These are phyloP conservation scores for Scatophagus argus DNA, from an alignment of 2,113 vertebrate species.

Conservation along the genomic window DNA sequence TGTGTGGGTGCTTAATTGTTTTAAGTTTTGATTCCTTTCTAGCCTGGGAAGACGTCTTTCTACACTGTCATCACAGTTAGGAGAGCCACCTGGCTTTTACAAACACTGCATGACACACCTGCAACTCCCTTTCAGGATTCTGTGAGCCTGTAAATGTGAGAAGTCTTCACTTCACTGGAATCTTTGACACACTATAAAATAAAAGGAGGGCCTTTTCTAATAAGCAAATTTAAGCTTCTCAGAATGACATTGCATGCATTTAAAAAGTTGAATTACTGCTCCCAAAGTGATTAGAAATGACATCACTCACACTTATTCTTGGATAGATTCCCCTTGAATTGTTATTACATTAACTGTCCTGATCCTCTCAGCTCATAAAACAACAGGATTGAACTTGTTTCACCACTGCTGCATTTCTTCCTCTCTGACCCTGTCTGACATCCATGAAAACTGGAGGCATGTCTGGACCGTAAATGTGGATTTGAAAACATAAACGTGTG, in stretches of 20 bases:
- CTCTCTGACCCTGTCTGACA: neutral
- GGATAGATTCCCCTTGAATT: neutral
- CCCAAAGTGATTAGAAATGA: neutral
- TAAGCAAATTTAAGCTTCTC: neutral
- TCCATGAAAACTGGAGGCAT: neutral
- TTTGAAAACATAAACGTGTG: neutral
- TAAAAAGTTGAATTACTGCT: neutral
- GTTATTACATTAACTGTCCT: neutral
- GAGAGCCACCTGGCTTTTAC: neutral
- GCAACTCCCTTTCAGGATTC: neutral
- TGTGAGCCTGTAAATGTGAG: neutral
- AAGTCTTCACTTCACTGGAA: neutral
- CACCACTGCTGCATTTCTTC: neutral
- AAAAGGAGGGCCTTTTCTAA: neutral
- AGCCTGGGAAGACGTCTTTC: constrained; percentile 6
- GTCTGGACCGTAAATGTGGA: neutral
- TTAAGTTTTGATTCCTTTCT: constrained; percentile 3
- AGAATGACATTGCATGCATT: neutral
- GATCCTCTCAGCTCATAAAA: neutral
- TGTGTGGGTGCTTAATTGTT: constrained; percentile 12
- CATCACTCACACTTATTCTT: neutral
- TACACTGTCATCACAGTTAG: neutral
- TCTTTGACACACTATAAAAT: too few species aligned
- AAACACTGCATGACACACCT: neutral
- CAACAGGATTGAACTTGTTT: neutral